These are phyloP conservation scores for Bradynema listronoti DNA, from an alignment of 1,140 invertebrate species.

Conservation along the genomic window DNA sequence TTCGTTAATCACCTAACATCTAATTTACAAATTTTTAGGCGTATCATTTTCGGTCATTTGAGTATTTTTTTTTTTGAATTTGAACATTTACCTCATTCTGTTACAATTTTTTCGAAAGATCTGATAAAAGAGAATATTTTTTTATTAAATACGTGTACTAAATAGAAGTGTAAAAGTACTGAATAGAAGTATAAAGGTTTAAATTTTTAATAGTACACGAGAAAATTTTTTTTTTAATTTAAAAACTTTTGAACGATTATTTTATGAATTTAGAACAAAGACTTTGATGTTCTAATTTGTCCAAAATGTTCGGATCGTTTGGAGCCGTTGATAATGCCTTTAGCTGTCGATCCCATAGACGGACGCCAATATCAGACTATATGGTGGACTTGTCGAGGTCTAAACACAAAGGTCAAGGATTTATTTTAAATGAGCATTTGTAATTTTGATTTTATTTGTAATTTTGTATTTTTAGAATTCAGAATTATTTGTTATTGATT, in stretches of 20 bases:
- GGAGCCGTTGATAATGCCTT: conserved; percentile 26
- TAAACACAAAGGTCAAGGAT: conserved; percentile 29
- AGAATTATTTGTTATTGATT: neutral
- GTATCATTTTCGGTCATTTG: too few species aligned
- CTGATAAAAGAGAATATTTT: too few species aligned
- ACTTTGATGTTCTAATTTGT: conserved; percentile 24
- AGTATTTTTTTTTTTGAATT: too few species aligned
- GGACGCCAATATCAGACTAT: conserved; percentile 25
- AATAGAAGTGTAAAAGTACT: too few species aligned
- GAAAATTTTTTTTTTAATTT: conserved; percentile 2
- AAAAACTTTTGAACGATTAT: neutral
- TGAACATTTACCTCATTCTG: too few species aligned
- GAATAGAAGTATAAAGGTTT: too few species aligned
- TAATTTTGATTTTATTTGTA: neutral
- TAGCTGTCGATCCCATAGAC: conserved; percentile 15
- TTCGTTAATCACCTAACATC: too few species aligned
- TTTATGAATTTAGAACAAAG: conserved; percentile 1
- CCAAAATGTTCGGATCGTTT: conserved; percentile 31
- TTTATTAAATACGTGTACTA: too few species aligned
- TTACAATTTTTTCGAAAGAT: too few species aligned
- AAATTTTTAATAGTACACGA: too few species aligned
- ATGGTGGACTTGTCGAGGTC: conserved; percentile 44
- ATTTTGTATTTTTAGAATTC: neutral
- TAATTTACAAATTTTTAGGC: too few species aligned
- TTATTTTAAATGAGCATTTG: conserved; percentile 13